Evolutionary conservation across 2,113 vertebrate species (phyloP).

Genomic region (Equus przewalskii): DNA sequence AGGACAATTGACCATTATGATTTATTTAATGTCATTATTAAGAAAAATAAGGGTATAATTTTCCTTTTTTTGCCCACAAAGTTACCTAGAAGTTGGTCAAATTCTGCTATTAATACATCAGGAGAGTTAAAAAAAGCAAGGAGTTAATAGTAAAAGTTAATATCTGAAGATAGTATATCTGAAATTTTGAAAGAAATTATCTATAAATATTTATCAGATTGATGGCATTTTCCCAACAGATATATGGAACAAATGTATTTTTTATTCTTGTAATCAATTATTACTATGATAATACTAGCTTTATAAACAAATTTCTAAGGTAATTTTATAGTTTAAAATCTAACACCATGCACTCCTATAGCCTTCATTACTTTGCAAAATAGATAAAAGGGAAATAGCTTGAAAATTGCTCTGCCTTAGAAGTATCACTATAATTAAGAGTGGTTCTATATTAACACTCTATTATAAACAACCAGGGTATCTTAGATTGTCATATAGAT

Average conservation of each 20-base stretch:
- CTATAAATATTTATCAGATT: not conserved
- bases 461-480: not conserved
- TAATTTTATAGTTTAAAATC: constrained; percentile 37
- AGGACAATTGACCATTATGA: not conserved
- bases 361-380: not conserved
- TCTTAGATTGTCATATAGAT: not conserved
- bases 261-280: not conserved
- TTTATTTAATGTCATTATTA: not conserved
- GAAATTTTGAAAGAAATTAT: not conserved
- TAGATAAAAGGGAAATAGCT: constrained; percentile 38
- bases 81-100: not conserved
- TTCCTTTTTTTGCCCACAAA: not conserved
- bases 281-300: not conserved
- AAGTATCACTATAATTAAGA: not conserved
- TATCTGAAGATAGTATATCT: not conserved
- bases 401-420: not conserved
- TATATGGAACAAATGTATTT: not conserved
- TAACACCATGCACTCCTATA: not conserved
- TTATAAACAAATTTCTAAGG: constrained; percentile 18
- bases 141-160: not conserved
- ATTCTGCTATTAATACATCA: not conserved
- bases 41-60: not conserved
- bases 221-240: not conserved
- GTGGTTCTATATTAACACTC: not conserved
- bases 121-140: not conserved